Evolutionary conservation across 1,140 invertebrate genomes (phyloP).

Genomic region (Drosophila rufa): DNA sequence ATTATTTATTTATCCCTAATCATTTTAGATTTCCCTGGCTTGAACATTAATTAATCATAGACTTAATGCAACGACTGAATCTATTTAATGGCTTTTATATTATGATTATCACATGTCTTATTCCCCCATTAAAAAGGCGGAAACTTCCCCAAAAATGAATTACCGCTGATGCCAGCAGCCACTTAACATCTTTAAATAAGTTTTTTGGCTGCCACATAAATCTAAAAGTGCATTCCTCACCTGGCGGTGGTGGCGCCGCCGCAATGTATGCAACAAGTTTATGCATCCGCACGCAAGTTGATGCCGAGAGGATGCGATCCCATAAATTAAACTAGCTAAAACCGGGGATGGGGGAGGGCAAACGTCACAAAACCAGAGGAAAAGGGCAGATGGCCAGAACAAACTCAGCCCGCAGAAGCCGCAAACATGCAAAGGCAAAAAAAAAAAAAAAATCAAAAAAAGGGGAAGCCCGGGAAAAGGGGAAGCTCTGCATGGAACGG

Average conservation of each 20-base stretch:
- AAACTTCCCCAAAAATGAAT: slow-evolving; percentile 3
- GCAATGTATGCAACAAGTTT: slow-evolving; percentile 71
- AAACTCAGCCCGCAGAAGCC: slow-evolving; percentile 58
- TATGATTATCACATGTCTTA: not conserved
- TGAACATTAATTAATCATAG: not conserved
- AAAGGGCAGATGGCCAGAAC: slow-evolving; percentile 27
- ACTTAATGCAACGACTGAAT: not conserved
- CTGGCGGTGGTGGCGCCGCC: slow-evolving; percentile 5
- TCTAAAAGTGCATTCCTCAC: slow-evolving; percentile 26
- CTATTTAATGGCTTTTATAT: not conserved
- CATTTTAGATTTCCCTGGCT: too few relatives aligned
- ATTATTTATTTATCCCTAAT: not conserved
- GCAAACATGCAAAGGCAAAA: slow-evolving; percentile 53
- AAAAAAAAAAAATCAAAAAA: slow-evolving; percentile 14
- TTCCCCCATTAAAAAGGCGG: not conserved
- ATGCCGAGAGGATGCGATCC: slow-evolving; percentile 36
- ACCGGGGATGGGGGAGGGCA: not conserved
- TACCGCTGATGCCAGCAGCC: slow-evolving; percentile 19
- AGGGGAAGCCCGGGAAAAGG: not conserved
- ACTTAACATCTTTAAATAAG: slow-evolving; percentile 24
- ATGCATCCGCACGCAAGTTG: slow-evolving; percentile 72
- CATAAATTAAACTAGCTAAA: slow-evolving; percentile 69
- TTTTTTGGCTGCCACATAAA: slow-evolving; percentile 28
- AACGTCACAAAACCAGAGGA: slow-evolving; percentile 30
- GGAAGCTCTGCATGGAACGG: not conserved